phyloP scores from a whole-genome alignment of 2,113 vertebrate genomes.

The Okapia johnstoni region DNA sequence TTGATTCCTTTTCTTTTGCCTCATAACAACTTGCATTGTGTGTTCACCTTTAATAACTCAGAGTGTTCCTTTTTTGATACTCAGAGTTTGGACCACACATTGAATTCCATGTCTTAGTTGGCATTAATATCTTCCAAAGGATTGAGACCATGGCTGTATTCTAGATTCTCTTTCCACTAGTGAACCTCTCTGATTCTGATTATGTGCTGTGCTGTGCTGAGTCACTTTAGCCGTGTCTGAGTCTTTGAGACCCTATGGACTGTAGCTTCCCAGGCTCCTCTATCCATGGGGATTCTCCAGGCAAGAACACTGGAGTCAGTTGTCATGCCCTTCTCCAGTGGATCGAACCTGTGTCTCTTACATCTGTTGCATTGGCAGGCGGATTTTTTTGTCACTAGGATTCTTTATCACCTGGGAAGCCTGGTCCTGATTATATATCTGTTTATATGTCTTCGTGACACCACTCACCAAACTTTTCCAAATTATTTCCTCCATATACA shows the following conservation, averaged over 20 bases:
- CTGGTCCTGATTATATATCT: not conserved
- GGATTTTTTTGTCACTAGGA: not conserved
- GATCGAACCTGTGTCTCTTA: not conserved
- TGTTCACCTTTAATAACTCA: not conserved
- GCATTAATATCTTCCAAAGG: not conserved
- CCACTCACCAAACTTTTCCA: not conserved
- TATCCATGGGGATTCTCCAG: not conserved
- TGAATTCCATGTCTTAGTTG: not conserved
- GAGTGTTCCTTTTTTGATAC: not conserved
- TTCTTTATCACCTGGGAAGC: not conserved
- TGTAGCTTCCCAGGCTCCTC: not conserved
- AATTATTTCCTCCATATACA: not conserved
- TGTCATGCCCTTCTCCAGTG: not conserved
- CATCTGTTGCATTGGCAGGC: not conserved
- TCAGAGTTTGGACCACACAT: not conserved
- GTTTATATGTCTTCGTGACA: not conserved
- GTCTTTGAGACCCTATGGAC: not conserved
- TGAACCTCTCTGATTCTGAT: not conserved
- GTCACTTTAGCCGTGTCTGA: not conserved
- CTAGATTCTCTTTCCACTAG: not conserved
- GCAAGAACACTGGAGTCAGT: not conserved
- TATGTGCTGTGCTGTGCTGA: not conserved
- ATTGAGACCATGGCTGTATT: fast-evolving
- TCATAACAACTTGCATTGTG: not conserved
- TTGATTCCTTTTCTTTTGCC: not conserved